phyloP scores from a whole-genome alignment of 2,113 vertebrate genomes.

The Zosterops pallidus region DNA sequence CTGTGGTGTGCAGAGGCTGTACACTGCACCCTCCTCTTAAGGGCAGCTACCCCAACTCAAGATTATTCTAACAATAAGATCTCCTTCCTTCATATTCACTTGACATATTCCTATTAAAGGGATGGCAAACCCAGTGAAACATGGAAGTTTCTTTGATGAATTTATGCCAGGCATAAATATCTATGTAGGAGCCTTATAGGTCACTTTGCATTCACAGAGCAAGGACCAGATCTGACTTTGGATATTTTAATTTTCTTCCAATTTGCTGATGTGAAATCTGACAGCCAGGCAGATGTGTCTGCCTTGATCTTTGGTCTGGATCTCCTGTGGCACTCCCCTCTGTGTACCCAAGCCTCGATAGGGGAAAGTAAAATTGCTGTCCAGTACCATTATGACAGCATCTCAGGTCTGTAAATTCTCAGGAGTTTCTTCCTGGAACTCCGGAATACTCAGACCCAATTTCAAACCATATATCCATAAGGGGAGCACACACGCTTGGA shows the following conservation, averaged over 20 bases:
- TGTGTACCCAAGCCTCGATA: neutral
- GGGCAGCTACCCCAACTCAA: neutral
- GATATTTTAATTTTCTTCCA: neutral
- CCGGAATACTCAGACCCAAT: neutral
- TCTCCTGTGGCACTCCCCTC: neutral
- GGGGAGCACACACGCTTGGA: constrained; percentile 10
- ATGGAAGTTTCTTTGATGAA: neutral
- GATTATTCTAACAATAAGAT: neutral
- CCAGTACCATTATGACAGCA: constrained; percentile 5
- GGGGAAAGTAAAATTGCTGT: neutral
- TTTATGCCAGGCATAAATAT: neutral
- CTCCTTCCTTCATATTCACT: neutral
- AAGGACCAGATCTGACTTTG: neutral
- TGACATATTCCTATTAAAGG: neutral
- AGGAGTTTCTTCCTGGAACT: neutral
- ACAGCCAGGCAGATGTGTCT: constrained; percentile 25
- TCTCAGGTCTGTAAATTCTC: constrained; percentile 6
- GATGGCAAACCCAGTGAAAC: neutral
- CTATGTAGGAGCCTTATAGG: neutral
- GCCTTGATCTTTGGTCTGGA: neutral
- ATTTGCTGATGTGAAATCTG: neutral
- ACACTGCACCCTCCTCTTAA: neutral
- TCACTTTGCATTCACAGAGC: neutral
- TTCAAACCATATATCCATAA: neutral
- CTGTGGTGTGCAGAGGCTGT: neutral